Base-by-base conservation (phyloP, 2,888 invertebrate genomes). In the Tiphia femorata region DNA sequence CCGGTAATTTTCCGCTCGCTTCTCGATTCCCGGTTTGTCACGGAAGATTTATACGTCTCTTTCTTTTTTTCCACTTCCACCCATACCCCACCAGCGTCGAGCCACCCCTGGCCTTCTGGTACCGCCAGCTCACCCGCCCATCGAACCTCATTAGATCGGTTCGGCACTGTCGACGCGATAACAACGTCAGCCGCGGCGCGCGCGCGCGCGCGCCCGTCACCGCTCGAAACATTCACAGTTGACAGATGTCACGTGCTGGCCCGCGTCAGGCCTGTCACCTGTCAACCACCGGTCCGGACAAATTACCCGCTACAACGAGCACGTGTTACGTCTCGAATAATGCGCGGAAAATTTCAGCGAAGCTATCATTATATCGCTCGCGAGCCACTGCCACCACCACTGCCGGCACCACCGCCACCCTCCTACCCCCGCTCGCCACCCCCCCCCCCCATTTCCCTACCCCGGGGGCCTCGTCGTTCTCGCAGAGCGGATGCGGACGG, bases 211-310 rank as follows among this genome's bases (percentile, higher is more conserved):
- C 58, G 57, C 61, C 68, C 72, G 71, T 78, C 75, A 72, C 64
- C 71, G 67, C 67, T 73, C 64, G 75, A 76, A 78, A 78, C 75
- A 75, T 80, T 78, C 72, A 76, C 72, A 75, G 76, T 77, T 80
- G 81, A 81, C 78, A 78, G 72, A 76, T 78, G 80, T 81, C 80
- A 76, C 71, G 66, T 65, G 71, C 73, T 73, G 64, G 73, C 75
- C 74, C 71, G 72, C 74, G 75, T 81, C 79, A 77, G 70, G 68
- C 70, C 76, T 69, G 77, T 81, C 79, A 79, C 69, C 76, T 70
- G 78, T 77, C 79, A 78, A 77, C 67, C 73, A 73, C 75, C 77
- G 69, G 74, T 74, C 75, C 71, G 73, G 66, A 73, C 75, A 75
- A 80, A 82, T 80, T 76, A 80, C 75, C 73, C 67, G 70, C 66